Evolutionary conservation across 2,113 vertebrate genomes (phyloP).

Genomic region (Microcebus murinus): DNA sequence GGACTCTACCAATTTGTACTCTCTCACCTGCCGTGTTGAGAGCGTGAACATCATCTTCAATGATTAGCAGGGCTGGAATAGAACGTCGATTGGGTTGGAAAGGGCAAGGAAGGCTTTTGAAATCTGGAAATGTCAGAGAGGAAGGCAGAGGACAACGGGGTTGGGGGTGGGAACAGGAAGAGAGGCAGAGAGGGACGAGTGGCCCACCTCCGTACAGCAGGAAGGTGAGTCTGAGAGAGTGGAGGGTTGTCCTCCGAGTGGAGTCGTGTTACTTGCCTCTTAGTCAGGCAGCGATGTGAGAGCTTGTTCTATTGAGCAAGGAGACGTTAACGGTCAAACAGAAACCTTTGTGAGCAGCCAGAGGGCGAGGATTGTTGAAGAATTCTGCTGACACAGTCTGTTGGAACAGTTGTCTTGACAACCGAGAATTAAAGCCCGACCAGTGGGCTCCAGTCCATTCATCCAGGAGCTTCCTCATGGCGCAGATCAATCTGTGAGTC

Average conservation of each 20-base stretch:
- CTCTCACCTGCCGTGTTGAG: not conserved
- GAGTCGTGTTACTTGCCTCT: not conserved
- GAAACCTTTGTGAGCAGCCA: not conserved
- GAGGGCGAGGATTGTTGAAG: not conserved
- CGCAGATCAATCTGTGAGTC: not conserved
- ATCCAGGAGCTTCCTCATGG: not conserved
- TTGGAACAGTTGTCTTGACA: conserved; percentile 25
- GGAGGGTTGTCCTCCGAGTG: not conserved
- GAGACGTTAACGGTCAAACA: not conserved
- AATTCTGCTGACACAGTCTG: not conserved
- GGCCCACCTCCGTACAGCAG: not conserved
- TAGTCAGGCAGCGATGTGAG: not conserved
- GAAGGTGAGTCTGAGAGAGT: not conserved
- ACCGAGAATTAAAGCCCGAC: not conserved
- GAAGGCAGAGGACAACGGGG: no score
- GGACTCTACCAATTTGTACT: not conserved
- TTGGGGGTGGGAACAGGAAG: not conserved
- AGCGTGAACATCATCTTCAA: not conserved
- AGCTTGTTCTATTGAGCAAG: not conserved
- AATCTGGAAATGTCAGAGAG: not conserved
- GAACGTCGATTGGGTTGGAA: not conserved
- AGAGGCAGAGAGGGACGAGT: no score
- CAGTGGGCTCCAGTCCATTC: not conserved
- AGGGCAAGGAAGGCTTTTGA: not conserved
- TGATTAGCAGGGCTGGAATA: not conserved